phyloP scores from a whole-genome alignment of 2,113 vertebrate species.

The Oryzias javanicus region DNA sequence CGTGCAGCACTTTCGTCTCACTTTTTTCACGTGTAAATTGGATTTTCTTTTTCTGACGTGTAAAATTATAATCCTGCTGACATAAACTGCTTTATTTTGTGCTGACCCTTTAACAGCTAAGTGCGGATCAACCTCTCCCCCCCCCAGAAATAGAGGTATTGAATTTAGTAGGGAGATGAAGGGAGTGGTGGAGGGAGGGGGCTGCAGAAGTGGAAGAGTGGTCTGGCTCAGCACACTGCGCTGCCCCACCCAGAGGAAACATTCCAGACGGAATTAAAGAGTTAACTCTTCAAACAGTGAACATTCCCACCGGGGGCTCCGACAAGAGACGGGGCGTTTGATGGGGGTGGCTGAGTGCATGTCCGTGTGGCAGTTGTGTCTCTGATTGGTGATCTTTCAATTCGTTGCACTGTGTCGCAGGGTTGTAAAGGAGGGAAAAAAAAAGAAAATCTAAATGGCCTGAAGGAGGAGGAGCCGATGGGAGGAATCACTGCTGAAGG shows the following conservation, averaged over 20 bases:
- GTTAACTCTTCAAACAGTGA: constrained; percentile 78
- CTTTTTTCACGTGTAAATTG: background rate
- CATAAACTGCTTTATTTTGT: constrained; percentile 53
- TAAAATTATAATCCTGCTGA: constrained; percentile 18
- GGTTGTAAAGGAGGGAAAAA: constrained; percentile 59
- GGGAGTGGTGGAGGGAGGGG: constrained; percentile 32
- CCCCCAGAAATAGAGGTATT: constrained; percentile 77
- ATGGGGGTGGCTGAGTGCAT: constrained; percentile 44
- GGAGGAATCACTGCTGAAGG: constrained; percentile 37
- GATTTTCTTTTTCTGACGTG: background rate
- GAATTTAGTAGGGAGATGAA: constrained; percentile 74
- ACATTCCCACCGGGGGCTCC: constrained; percentile 71
- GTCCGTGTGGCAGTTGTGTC: constrained; percentile 45
- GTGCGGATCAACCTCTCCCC: constrained; percentile 53
- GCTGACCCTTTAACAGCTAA: constrained; percentile 65
- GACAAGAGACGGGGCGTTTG: constrained; percentile 56
- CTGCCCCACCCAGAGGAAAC: constrained; percentile 81
- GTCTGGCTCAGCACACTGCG: constrained; percentile 68
- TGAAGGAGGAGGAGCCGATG: constrained; percentile 53
- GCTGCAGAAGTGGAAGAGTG: constrained; percentile 45
- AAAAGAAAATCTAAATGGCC: constrained; percentile 52
- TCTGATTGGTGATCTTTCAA: constrained; percentile 72
- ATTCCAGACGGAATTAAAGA: constrained; percentile 83
- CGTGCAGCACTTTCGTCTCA: background rate
- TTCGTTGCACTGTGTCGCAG: constrained; percentile 62